Percentiles rank a stretch among this genome's conserved stretches.
Conservation (phyloP, 2,888 invertebrate genomes). For the Troglohyphantes excavatus region DNA sequence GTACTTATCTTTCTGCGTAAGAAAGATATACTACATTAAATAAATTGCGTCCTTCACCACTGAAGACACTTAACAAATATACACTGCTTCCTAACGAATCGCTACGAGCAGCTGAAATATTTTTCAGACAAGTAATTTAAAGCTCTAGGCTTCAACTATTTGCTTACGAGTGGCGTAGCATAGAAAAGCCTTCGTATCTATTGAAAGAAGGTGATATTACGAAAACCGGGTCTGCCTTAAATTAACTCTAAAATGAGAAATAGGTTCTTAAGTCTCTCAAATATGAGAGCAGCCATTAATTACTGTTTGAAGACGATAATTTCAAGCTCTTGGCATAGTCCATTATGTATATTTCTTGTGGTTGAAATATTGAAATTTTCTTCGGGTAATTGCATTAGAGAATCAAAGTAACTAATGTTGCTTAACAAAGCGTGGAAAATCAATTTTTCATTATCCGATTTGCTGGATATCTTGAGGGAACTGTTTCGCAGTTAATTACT, state of each 20-base stretch:
- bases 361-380: not conserved
- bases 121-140: conserved; percentile 29
- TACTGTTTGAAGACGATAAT: conserved; percentile 27
- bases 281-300: conserved; percentile 22
- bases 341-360: conserved; percentile 12
- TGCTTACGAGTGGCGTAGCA: not conserved
- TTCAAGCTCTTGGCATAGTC: not conserved
- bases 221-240: conserved; percentile 19
- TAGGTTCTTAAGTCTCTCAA: conserved; percentile 16
- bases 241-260: conserved; percentile 31
- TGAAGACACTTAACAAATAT: conserved; percentile 24
- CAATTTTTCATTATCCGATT: conserved; percentile 32
- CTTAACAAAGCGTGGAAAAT: conserved; percentile 1
- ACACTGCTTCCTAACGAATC: not conserved
- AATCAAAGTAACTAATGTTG: not conserved
- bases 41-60: not conserved
- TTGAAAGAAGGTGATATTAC: conserved; percentile 29
- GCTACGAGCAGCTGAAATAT: not conserved
- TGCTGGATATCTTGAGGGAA: not conserved
- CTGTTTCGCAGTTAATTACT: not conserved
- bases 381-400: conserved; percentile 1
- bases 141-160: conserved; percentile 8
- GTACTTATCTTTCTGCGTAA: too few relatives aligned
- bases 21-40: conserved; percentile 1
- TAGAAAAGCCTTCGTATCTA: not conserved